phyloP scores from a whole-genome alignment of 2,888 invertebrate genomes.

The Fragum whitleyi region DNA sequence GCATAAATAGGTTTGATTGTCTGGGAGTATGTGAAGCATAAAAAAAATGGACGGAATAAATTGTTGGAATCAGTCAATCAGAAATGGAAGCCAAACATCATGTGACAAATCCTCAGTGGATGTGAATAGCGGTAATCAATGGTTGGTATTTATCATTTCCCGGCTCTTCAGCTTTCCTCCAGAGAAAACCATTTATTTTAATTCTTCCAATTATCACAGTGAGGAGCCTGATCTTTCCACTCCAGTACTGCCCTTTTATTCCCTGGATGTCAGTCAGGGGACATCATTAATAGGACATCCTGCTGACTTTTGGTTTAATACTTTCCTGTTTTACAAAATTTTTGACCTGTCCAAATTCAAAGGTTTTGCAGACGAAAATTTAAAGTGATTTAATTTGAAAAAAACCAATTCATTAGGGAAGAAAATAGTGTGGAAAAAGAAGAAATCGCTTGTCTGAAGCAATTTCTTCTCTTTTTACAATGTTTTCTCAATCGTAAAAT shows the following conservation, averaged over 20 bases:
- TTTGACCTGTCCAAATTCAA: too few species aligned
- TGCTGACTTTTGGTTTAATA: not conserved
- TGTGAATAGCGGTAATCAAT: not conserved
- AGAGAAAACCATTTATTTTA: constrained; percentile 14
- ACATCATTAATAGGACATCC: not conserved
- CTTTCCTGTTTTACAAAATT: too few species aligned
- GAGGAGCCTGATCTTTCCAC: not conserved
- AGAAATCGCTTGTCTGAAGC: too few species aligned
- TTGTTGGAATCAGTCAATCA: constrained; percentile 1
- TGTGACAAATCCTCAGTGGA: constrained; percentile 1
- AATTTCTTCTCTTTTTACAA: too few species aligned
- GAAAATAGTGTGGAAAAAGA: too few species aligned
- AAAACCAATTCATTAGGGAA: too few species aligned
- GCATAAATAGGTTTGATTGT: not conserved
- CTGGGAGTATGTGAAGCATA: not conserved
- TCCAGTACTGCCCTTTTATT: not conserved
- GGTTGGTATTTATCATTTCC: constrained; percentile 19
- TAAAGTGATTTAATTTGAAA: too few species aligned
- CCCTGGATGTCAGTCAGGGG: not conserved
- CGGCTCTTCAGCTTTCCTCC: not conserved
- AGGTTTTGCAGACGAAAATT: too few species aligned
- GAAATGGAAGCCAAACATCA: not conserved
- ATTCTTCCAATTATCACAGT: constrained; percentile 14
- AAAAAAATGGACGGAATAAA: not conserved
- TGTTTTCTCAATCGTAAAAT: too few species aligned